These are phyloP conservation scores for Drosophila serrata DNA, from an alignment of 1,140 invertebrate species.

Conservation along the genomic window DNA sequence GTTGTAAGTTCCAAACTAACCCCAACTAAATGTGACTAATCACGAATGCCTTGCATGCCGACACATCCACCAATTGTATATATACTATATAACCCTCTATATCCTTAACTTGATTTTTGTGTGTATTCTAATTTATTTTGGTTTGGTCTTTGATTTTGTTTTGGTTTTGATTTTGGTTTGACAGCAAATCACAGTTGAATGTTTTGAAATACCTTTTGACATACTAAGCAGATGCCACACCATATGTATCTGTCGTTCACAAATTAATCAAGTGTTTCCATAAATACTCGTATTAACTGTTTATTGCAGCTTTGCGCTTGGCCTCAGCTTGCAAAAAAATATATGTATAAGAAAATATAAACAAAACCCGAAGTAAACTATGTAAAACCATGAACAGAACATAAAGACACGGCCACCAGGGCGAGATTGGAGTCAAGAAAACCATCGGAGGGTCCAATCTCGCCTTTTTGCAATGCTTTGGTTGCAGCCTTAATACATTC, in stretches of 20 bases:
- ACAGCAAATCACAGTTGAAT: constrained; percentile 81
- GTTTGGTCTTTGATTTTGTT: constrained; percentile 32
- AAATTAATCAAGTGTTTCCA: constrained; percentile 31
- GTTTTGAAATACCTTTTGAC: constrained; percentile 62
- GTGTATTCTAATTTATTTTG: constrained; percentile 10
- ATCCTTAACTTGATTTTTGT: constrained; percentile 5
- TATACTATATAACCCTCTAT: constrained; percentile 4
- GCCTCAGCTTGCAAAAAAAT: constrained; percentile 54
- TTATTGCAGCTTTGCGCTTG: constrained; percentile 70
- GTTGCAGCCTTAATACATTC: constrained; percentile 58
- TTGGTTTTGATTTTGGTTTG: constrained; percentile 43
- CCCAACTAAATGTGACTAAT: constrained; percentile 41
- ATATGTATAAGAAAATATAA: constrained; percentile 15
- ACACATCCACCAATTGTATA: constrained; percentile 23
- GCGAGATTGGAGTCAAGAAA: constrained; percentile 29
- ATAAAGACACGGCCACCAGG: constrained; percentile 26
- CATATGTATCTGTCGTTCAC: constrained; percentile 23
- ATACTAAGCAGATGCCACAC: constrained; percentile 41
- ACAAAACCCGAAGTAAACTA: constrained; percentile 21
- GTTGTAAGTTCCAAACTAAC: constrained; percentile 68
- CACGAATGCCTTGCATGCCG: constrained; percentile 38
- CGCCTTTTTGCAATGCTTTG: constrained; percentile 64
- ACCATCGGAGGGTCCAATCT: constrained; percentile 15
- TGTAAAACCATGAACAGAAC: constrained; percentile 47
- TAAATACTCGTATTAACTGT: constrained; percentile 55